Base-by-base conservation (phyloP, 1,140 invertebrate species). In the Bombus waltoni region DNA sequence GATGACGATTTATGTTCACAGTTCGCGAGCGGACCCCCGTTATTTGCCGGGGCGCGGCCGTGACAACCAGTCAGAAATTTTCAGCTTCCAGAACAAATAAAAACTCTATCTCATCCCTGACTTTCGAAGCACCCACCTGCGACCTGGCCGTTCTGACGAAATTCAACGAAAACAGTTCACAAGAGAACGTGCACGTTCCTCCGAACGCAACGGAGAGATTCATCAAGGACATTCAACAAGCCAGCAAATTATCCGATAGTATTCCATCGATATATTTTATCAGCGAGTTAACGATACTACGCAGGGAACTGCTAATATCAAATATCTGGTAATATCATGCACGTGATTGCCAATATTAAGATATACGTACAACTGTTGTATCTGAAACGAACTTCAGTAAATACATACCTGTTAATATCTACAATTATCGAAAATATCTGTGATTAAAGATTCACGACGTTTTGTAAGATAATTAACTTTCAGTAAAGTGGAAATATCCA, bases 1-100 rank as follows among this genome's bases (percentile, higher is more conserved):
- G 83, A 86, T 86, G 85, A 82, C 83, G 87, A 90, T 91, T 90
- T 90, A 91, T 88, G 85, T 88, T 73, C 82, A 32, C 82, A 79
- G 80, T 89, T 89, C 68, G 68, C 80, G 79, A 84, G 22, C 82
- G 47, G 66, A 42, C 42, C 76, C n/a, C 78, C 85, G 86, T 90
- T 87, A 89, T 87, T 89, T 87, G 87, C 71, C 59, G 47, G 70
- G 13, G 79, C 8, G 35, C 53, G 53, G 15, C 2, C 47, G 78
- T 38, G 57, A 59, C 57, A 57, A 44, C 42, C 53, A 81, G 72
- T 71, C 81, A 73, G 74, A 86, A 86, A 83, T 83, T 70, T 59
- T 83, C 81, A 62, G 66, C 65, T 75, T 57, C 53, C 28, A n/a
- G 53, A 79, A 79, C 47, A 75, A 86, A 83, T 75, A 71, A 81